phyloP scores from a whole-genome alignment of 2,888 invertebrate species.

The Capitulum mitella region DNA sequence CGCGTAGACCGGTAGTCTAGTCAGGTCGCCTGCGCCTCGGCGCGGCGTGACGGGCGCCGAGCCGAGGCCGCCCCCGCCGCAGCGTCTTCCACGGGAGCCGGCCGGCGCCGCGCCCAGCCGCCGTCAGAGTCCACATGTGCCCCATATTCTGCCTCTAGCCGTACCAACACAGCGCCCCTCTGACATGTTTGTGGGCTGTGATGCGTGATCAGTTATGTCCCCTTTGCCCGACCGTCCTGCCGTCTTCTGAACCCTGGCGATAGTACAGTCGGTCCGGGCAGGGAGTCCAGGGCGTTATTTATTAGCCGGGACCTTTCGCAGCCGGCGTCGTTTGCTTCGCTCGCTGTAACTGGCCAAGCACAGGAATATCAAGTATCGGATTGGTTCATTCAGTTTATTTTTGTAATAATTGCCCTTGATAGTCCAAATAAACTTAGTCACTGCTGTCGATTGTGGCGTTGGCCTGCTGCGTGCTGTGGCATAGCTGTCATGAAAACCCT shows the following conservation, averaged over 20 bases:
- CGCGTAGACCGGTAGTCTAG: neutral
- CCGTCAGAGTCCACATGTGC: neutral
- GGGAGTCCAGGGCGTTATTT: neutral
- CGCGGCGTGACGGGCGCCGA: too few relatives aligned
- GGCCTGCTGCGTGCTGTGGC: too few relatives aligned
- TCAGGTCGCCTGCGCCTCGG: neutral
- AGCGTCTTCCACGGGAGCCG: neutral
- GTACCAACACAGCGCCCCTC: too few relatives aligned
- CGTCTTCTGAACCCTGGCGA: too few relatives aligned
- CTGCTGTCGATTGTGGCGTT: neutral
- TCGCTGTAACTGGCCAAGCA: neutral
- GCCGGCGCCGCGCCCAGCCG: neutral
- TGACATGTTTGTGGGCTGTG: too few relatives aligned
- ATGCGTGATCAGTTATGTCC: too few relatives aligned
- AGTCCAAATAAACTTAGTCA: neutral
- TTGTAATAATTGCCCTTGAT: conserved; percentile 7
- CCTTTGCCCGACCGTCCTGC: too few relatives aligned
- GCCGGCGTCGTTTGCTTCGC: neutral
- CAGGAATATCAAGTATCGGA: neutral
- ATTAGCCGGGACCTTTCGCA: neutral
- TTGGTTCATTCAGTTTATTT: conserved; percentile 23
- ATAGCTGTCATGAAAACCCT: too few relatives aligned
- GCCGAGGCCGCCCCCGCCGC: neutral
- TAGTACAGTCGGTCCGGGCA: neutral
- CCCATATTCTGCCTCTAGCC: too few relatives aligned